A percentile compares a stretch with the other conserved stretches of the same genome.
Evolutionary conservation across 2,888 invertebrate genomes (phyloP).

Genomic region (Malachius bipustulatus): DNA sequence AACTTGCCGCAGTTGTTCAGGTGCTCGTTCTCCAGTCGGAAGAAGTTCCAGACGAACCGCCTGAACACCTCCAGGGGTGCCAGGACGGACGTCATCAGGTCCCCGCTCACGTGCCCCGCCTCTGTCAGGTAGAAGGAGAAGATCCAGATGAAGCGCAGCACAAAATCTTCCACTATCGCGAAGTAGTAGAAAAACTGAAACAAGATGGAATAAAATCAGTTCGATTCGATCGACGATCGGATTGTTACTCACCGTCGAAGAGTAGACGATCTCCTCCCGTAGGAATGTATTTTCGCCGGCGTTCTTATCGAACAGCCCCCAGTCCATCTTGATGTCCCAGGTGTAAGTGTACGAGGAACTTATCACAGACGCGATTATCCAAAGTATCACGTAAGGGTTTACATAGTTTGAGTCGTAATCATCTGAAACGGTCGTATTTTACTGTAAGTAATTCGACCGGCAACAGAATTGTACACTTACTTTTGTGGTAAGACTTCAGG

Average conservation of each 20-base stretch:
- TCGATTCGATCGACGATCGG: not conserved
- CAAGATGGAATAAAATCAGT: too few species aligned
- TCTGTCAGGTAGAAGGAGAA: conserved; percentile 57
- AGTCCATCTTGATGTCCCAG: conserved; percentile 86
- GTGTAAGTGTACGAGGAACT: conserved; percentile 70
- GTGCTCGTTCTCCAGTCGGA: conserved; percentile 82
- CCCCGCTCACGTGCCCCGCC: conserved; percentile 48
- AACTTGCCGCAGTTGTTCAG: conserved; percentile 83
- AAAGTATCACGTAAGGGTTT: conserved; percentile 57
- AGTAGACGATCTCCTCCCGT: conserved; percentile 69
- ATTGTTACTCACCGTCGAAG: conserved; percentile 48
- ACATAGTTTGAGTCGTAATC: conserved; percentile 39
- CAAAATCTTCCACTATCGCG: conserved; percentile 68
- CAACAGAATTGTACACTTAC: conserved; percentile 7
- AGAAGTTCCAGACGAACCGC: conserved; percentile 77
- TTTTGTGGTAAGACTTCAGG: conserved; percentile 27
- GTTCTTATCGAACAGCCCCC: conserved; percentile 67
- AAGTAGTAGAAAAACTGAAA: conserved; percentile 66
- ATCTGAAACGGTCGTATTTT: too few species aligned
- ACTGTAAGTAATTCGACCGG: not conserved
- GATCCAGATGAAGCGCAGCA: conserved; percentile 69
- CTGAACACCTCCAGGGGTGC: conserved; percentile 58
- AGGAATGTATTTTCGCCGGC: conserved; percentile 66
- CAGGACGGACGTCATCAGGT: conserved; percentile 53
- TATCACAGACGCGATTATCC: conserved; percentile 55